Evolutionary conservation across 1,140 invertebrate genomes (phyloP).

Genomic region (Acromyrmex heyeri): DNA sequence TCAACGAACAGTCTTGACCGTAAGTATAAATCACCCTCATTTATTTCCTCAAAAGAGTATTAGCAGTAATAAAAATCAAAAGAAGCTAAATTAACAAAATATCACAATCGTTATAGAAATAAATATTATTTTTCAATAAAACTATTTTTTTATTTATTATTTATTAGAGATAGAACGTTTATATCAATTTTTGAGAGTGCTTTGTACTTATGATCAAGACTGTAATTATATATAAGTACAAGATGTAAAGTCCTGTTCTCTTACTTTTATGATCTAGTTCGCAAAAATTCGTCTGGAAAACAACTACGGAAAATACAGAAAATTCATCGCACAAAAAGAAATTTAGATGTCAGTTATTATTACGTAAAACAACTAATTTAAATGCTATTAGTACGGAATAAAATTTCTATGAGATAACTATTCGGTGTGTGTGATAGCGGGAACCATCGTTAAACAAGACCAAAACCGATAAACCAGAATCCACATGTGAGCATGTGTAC

Average conservation of each 20-base stretch:
- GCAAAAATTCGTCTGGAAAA: background rate
- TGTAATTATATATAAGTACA: background rate
- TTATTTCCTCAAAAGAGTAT: too few relatives aligned
- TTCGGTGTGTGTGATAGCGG: background rate
- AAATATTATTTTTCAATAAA: too few relatives aligned
- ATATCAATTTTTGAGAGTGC: too few relatives aligned
- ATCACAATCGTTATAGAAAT: too few relatives aligned
- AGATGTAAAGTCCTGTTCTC: background rate
- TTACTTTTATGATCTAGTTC: background rate
- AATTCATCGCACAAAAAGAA: background rate
- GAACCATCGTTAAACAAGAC: conserved; percentile 25
- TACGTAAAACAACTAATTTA: background rate
- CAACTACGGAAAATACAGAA: background rate
- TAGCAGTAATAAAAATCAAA: too few relatives aligned
- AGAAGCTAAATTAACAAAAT: too few relatives aligned
- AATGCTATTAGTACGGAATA: background rate
- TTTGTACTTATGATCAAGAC: too few relatives aligned
- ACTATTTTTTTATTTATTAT: too few relatives aligned
- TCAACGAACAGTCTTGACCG: background rate
- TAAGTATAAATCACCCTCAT: too few relatives aligned
- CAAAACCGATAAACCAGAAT: conserved; percentile 46
- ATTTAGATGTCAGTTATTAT: conserved; percentile 1
- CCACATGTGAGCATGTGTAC: conserved; percentile 5
- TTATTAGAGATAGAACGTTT: too few relatives aligned
- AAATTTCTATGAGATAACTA: conserved; percentile 27